phyloP scores from a whole-genome alignment of 2,888 invertebrate species.

The Noctua janthina region DNA sequence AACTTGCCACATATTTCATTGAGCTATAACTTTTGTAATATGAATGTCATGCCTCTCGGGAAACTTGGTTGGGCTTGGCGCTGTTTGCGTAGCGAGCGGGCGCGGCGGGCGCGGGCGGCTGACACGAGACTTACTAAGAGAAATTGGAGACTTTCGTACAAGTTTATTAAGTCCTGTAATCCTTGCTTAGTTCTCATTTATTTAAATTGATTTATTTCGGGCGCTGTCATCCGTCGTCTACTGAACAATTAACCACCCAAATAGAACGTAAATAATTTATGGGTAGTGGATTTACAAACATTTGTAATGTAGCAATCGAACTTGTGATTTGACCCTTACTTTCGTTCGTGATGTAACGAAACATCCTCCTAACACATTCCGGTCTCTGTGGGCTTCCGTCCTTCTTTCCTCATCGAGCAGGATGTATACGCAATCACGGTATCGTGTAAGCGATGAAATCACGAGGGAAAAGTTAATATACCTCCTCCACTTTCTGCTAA shows the following conservation, averaged over 20 bases:
- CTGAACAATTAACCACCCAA: constrained; percentile 35
- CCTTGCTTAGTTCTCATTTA: constrained; percentile 55
- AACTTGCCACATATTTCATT: constrained; percentile 75
- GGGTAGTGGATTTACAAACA: constrained; percentile 8
- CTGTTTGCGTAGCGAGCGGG: constrained; percentile 44
- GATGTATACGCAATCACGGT: constrained; percentile 56
- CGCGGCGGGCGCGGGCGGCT: constrained; percentile 33
- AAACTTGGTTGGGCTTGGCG: constrained; percentile 58
- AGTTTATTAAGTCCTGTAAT: constrained; percentile 64
- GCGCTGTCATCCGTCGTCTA: constrained; percentile 43
- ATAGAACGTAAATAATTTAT: constrained; percentile 26
- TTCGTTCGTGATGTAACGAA: constrained; percentile 28
- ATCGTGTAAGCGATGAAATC: constrained; percentile 44
- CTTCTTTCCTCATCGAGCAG: constrained; percentile 41
- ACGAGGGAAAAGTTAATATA: constrained; percentile 50
- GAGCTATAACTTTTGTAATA: constrained; percentile 75
- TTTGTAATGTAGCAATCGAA: constrained; percentile 2
- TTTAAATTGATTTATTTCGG: constrained; percentile 60
- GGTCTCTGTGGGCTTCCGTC: constrained; percentile 31
- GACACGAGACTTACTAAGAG: constrained; percentile 55
- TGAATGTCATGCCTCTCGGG: constrained; percentile 70
- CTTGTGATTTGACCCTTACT: constrained; percentile 37
- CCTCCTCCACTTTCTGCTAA: constrained; percentile 53
- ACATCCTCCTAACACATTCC: constrained; percentile 37
- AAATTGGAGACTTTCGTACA: constrained; percentile 61